These are phyloP conservation scores for Axinella damicornis DNA, from an alignment of 37 sponge, comb jelly and placozoan species.

Conservation along the genomic window DNA sequence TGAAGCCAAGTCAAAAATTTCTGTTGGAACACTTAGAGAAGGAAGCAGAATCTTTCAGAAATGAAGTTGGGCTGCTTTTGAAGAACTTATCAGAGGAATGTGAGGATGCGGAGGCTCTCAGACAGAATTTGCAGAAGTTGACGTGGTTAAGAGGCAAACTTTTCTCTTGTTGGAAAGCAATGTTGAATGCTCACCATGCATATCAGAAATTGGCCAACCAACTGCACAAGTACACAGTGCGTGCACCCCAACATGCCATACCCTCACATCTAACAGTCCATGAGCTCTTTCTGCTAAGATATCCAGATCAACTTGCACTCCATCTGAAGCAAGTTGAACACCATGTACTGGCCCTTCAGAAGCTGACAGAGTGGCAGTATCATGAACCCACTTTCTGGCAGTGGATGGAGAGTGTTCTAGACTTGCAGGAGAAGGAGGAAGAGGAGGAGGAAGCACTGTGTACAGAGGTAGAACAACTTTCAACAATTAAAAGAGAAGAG, in stretches of 20 bases:
- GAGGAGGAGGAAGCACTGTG: constrained; percentile 20
- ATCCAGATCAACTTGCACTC: constrained; percentile 47
- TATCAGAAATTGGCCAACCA: constrained; percentile 32
- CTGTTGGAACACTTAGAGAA: constrained; percentile 3
- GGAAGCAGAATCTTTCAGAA: not conserved
- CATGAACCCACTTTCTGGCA: constrained; percentile 68
- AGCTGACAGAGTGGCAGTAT: constrained; percentile 43
- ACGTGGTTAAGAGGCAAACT: constrained; percentile 40
- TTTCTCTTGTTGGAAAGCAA: not conserved
- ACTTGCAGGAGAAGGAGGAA: constrained; percentile 29
- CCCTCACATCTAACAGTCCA: constrained; percentile 20
- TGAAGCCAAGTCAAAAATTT: not conserved
- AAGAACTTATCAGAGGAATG: not conserved
- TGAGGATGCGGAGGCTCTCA: not conserved
- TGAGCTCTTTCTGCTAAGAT: constrained; percentile 44
- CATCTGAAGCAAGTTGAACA: constrained; percentile 22
- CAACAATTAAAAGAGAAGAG: no score
- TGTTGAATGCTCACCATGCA: not conserved
- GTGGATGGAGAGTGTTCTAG: constrained; percentile 82
- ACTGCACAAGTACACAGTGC: not conserved
- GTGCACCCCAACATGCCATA: not conserved
- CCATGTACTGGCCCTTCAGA: constrained; percentile 19
- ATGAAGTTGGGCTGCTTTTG: not conserved
- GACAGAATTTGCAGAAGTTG: not conserved
- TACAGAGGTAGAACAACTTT: not conserved